Conservation (phyloP, 2,888 invertebrate species). For the Amblyteles armatorius region DNA sequence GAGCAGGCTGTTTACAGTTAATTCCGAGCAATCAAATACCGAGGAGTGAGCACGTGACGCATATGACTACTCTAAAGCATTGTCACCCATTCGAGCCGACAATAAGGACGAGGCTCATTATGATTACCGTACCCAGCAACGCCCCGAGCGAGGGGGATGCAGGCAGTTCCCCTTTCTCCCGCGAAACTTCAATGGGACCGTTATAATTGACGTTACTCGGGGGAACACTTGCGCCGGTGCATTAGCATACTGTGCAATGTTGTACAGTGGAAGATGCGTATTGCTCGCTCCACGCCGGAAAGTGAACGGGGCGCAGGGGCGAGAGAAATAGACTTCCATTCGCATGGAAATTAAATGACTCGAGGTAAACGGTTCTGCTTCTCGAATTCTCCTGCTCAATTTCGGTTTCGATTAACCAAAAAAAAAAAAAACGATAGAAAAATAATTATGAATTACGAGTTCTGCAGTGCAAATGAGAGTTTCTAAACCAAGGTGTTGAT, state of each 20-base stretch:
- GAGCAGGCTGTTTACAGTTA: neutral
- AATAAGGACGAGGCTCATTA: slow-evolving; percentile 29
- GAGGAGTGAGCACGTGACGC: slow-evolving; percentile 5
- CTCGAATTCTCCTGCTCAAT: neutral
- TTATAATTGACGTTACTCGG: slow-evolving; percentile 66
- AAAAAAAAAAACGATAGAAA: neutral
- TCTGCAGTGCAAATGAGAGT: neutral
- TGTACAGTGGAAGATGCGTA: slow-evolving; percentile 33
- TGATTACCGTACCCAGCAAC: slow-evolving; percentile 27
- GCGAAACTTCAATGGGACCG: slow-evolving; percentile 44
- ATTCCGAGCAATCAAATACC: slow-evolving; percentile 9
- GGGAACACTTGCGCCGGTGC: slow-evolving; percentile 59
- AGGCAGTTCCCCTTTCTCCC: slow-evolving; percentile 46
- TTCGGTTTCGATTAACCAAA: neutral
- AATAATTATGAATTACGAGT: neutral
- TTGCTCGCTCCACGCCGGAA: slow-evolving; percentile 19
- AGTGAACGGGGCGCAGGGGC: neutral
- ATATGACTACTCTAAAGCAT: slow-evolving; percentile 3
- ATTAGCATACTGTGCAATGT: slow-evolving; percentile 60
- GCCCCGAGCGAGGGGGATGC: slow-evolving; percentile 22
- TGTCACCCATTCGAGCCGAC: slow-evolving; percentile 32
- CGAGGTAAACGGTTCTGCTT: neutral
- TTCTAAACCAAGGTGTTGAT: neutral
- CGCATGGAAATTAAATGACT: slow-evolving; percentile 56
- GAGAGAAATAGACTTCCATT: slow-evolving; percentile 40